Evolutionary conservation across 35 echinoderm and acorn worm species (phyloP).

Genomic region (Eucidaris tribuloides): DNA sequence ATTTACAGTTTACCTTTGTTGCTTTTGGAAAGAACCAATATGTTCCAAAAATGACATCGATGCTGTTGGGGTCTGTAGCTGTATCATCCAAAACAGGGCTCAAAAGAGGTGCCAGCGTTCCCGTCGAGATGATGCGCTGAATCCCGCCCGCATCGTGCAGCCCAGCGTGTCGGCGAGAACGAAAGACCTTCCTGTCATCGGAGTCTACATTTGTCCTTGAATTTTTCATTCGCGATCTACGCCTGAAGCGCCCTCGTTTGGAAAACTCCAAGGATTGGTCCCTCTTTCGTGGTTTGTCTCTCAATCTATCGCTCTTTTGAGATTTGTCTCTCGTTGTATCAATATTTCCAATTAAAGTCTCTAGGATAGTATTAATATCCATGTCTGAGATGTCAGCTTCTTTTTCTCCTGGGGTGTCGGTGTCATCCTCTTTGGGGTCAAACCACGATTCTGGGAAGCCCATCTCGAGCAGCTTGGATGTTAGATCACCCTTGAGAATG

Average conservation of each 20-base stretch:
- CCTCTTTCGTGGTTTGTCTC: no score
- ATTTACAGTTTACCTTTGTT: conserved; percentile 47
- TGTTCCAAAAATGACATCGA: conserved; percentile 81
- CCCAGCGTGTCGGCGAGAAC: conserved; percentile 58
- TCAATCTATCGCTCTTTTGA: no score
- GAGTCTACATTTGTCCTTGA: no score
- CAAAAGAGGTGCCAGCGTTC: conserved; percentile 65
- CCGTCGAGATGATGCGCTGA: conserved; percentile 76
- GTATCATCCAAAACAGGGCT: conserved; percentile 19
- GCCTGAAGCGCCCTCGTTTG: no score
- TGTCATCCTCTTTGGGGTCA: no score
- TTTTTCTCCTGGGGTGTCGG: background rate
- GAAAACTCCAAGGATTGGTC: no score
- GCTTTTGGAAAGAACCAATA: conserved; percentile 93
- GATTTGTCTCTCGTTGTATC: no score
- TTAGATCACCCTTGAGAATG: background rate
- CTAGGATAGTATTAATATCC: no score
- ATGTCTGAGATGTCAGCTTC: no score
- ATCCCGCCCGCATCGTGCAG: conserved; percentile 78
- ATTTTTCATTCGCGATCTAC: no score
- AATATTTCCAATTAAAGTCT: no score
- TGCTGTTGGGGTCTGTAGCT: conserved; percentile 30
- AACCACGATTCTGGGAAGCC: conserved; percentile 13
- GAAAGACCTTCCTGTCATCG: no score
- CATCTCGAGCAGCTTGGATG: background rate